Evolutionary conservation across 92 coral and sea anemone genomes (phyloP), one percentile per base, ranked within the genome.

Genomic region (Umimayanthus kanabou): DNA sequence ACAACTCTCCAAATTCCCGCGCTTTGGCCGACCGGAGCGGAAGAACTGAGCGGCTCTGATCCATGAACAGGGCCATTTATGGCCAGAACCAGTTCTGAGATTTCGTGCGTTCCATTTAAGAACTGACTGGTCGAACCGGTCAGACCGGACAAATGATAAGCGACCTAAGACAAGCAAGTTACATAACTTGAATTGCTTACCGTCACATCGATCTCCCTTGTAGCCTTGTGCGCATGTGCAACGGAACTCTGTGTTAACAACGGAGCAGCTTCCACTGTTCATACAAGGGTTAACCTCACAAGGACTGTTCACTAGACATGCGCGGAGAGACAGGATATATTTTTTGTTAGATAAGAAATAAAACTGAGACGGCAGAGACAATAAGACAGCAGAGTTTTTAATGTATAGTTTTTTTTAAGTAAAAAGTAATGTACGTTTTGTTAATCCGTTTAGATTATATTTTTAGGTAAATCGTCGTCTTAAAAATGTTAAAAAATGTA

Each of bases 221-320:
- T 39, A 82, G 22, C 86, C 86, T 43, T 39, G 86, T 18, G 86
- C 86, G 76, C 86, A 82, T 29, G 86, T 82, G 76, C 86, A 82
- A n/a, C 50, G 73, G 86, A 82, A 82, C 22, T 82, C 86, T 23
- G 50, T 20, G 23, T 26, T 82, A 9, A 82, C 86, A 40, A 82
- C 77, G 4, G 86, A 82, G 29, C 86, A 82, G 76, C 75, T 82
- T 43, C 86, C 86, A 11, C 86, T 37, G 30, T 82, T 82, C 39
- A 82, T 42, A 67, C 86, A 82, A n/a, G 86, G 86, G 23, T 82
- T 82, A 4, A 82, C 86, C 25, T 33, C 86, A 82, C 86, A 82
- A 16, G 86, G 86, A 13, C 73, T 82, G 77, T 9, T 66, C 15
- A 47, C 86, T 82, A 13, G 23, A 23, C 22, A 67, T 82, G 66